These are phyloP conservation scores for Typhlichthys subterraneus DNA, from an alignment of 2,797 vertebrate species.

Conservation along the genomic window DNA sequence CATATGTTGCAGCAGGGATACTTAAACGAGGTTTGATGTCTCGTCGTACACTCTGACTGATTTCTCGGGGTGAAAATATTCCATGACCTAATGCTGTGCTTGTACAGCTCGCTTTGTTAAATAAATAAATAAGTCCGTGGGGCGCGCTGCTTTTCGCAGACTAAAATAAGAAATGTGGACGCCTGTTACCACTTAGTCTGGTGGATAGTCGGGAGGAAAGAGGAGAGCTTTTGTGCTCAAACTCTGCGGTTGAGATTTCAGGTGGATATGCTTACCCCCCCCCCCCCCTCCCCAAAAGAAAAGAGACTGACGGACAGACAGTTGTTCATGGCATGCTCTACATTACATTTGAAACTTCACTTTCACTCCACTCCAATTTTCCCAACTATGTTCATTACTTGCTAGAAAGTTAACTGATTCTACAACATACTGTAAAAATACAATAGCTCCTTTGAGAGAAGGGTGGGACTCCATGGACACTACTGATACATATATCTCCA, in stretches of 20 bases:
- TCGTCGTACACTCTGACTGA: conserved; percentile 71
- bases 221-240: conserved; percentile 71
- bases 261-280: conserved; percentile 42
- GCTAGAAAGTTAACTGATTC: too few relatives aligned
- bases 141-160: conserved; percentile 33
- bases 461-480: too few relatives aligned
- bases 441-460: too few relatives aligned
- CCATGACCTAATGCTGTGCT: conserved; percentile 83
- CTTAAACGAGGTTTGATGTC: conserved; percentile 74
- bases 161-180: conserved; percentile 71
- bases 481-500: too few relatives aligned
- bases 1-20: conserved; percentile 68
- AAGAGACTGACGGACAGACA: too few relatives aligned
- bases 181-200: conserved; percentile 77
- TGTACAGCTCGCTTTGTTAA: conserved; percentile 76
- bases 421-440: too few relatives aligned
- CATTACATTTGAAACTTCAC: too few relatives aligned
- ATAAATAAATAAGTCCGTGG: conserved; percentile 70
- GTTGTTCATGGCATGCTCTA: too few relatives aligned
- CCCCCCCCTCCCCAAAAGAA: too few relatives aligned
- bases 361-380: too few relatives aligned
- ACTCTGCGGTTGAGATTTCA: conserved; percentile 46
- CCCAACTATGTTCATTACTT: too few relatives aligned
- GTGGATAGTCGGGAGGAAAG: conserved; percentile 69
- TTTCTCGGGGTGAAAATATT: conserved; percentile 75